Percentiles rank a stretch among this genome's conserved stretches.
phyloP scores from a whole-genome alignment of 1,140 invertebrate genomes.

The Dendroctonus valens region DNA sequence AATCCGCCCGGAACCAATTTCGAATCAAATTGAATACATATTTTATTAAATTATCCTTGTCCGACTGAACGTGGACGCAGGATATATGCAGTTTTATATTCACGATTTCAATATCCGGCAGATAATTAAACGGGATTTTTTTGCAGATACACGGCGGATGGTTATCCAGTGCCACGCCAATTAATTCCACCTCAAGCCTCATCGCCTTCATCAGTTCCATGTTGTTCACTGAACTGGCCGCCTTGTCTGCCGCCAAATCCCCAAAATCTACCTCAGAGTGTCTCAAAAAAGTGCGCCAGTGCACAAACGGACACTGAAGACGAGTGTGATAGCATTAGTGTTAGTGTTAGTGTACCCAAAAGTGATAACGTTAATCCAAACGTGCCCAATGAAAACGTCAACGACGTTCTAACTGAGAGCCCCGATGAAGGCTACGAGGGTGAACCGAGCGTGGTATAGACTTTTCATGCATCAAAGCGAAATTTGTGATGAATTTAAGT shows the following conservation, averaged over 20 bases:
- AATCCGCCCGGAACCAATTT: constrained; percentile 5
- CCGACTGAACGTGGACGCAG: background rate
- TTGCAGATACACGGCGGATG: constrained; percentile 37
- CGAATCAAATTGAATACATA: constrained; percentile 6
- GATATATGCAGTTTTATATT: background rate
- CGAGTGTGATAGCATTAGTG: constrained; percentile 45
- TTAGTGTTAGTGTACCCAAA: constrained; percentile 31
- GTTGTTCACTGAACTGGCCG: constrained; percentile 51
- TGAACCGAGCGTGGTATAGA: constrained; percentile 55
- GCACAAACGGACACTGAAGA: constrained; percentile 59
- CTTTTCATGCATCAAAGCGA: background rate
- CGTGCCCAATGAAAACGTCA: constrained; percentile 24
- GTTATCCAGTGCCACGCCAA: constrained; percentile 33
- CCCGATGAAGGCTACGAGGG: constrained; percentile 86
- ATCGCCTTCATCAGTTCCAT: constrained; percentile 28
- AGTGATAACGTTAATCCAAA: constrained; percentile 16
- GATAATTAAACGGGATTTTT: constrained; percentile 2
- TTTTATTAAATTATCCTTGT: constrained; percentile 12
- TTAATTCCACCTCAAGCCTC: constrained; percentile 13
- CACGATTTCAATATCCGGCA: constrained; percentile 59
- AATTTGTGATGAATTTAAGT: background rate
- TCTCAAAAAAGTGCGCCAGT: constrained; percentile 55
- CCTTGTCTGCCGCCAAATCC: constrained; percentile 49
- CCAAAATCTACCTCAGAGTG: constrained; percentile 29
- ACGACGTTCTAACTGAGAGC: constrained; percentile 72